phyloP scores from a whole-genome alignment of 1,140 invertebrate species.

The Atopsyche davidsoni region DNA sequence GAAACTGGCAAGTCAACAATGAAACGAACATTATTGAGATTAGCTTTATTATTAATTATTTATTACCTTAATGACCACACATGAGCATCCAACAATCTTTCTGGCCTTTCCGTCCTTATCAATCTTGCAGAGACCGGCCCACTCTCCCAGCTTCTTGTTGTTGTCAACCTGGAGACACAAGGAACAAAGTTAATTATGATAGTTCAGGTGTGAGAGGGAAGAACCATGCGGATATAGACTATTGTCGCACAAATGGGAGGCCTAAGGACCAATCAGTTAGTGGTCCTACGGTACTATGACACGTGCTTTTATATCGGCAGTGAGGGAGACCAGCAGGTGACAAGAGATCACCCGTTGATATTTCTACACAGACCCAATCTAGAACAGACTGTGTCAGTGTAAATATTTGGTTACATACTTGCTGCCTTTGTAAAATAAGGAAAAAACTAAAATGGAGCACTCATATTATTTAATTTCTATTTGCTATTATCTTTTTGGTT shows the following conservation, averaged over 20 bases:
- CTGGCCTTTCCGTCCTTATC: constrained; percentile 98
- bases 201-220: neutral
- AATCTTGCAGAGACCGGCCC: constrained; percentile 98
- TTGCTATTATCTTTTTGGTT: no score
- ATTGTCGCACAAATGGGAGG: constrained; percentile 30
- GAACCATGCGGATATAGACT: no score
- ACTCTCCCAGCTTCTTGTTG: constrained; percentile 98
- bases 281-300: constrained; percentile 29
- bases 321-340: constrained; percentile 8
- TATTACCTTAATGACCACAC: constrained; percentile 90
- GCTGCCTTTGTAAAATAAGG: constrained; percentile 10
- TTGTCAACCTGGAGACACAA: constrained; percentile 71
- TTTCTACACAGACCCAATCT: constrained; percentile 20
- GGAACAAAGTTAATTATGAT: neutral
- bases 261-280: constrained; percentile 20
- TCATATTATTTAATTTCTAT: no score
- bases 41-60: neutral
- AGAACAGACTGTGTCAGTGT: constrained; percentile 21
- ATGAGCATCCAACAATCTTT: constrained; percentile 98
- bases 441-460: neutral
- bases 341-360: constrained; percentile 18
- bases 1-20: no score
- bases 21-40: no score
- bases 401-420: constrained; percentile 19
- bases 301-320: constrained; percentile 27